Percentiles rank a stretch among this genome's conserved stretches.
Evolutionary conservation across 2,888 invertebrate species (phyloP).

Genomic region (Dasysyrphus albostriatus): DNA sequence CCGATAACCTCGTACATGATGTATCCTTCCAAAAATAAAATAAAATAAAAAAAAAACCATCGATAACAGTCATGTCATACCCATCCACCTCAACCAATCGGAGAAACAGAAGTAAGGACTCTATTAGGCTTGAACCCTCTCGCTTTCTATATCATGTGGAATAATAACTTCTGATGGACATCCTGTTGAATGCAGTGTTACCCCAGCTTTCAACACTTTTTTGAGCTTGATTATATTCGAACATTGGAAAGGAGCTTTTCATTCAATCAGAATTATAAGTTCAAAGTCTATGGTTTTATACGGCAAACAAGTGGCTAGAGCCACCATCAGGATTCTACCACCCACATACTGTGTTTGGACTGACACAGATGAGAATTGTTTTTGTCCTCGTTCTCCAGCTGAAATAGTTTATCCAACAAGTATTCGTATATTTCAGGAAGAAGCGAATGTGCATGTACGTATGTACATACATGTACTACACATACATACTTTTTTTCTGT

Average conservation of each 20-base stretch:
- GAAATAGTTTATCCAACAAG: constrained; percentile 10
- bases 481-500: neutral
- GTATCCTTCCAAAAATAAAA: neutral
- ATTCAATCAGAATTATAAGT: neutral
- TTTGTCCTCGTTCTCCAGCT: neutral
- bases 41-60: neutral
- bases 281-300: neutral
- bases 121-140: constrained; percentile 9
- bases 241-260: constrained; percentile 27
- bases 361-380: neutral
- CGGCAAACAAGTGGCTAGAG: neutral
- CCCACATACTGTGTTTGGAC: neutral
- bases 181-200: constrained; percentile 28
- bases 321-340: neutral
- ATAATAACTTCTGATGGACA: neutral
- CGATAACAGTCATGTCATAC: neutral
- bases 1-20: neutral
- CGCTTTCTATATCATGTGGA: neutral
- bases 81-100: neutral
- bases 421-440: constrained; percentile 4
- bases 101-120: constrained; percentile 3
- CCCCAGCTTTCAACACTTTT: constrained; percentile 3
- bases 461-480: no score
- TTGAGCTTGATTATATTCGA: neutral
- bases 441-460: neutral